Evolutionary conservation across 1,140 invertebrate species (phyloP), one percentile per base, ranked within the genome.

Genomic region (Lepidurus apus): DNA sequence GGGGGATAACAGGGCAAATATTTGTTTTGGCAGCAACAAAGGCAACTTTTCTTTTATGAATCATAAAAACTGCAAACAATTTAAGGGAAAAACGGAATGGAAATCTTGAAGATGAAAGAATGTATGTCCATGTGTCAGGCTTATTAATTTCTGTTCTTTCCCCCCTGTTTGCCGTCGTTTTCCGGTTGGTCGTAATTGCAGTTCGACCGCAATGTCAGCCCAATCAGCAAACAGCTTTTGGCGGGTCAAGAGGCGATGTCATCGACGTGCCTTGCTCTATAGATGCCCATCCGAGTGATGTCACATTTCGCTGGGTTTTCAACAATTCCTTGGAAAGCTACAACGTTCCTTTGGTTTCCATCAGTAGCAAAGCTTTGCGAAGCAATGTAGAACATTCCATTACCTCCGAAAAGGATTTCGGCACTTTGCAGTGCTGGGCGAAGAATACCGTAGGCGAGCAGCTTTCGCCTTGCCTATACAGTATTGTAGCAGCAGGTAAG

Each of bases 281-380:
- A 80, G 93, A 95, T 83, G 92, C 94, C 0, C 93, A 95, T 88
- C 94, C 94, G 0, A 91, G 91, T 13, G 93, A 93, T 21, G 91
- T 95, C 42, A 91, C 89, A 82, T 96, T 96, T 87, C 90, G 92
- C 81, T 95, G 93, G 94, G 94, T 94, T 86, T 95, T 95, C 87
- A 95, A 95, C 87, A 95, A 94, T 86, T 94, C 93, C 21, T 13
- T 79, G 73, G 78, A 42, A 26, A 43, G 26, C 42, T 43, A 45
- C 42, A 74, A 79, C 65, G 78, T 79, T 24, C 34, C 73, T 74
- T 45, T 44, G 42, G 34, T 24, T 45, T 21, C 43, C 43, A 45
- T 74, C 45, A 45, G 43, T 0, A 75, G 43, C 34, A 47, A 73
- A 43, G 91, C 90, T 24, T 86, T 90, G 42, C 87, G 88, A 76